Conservation (phyloP, 2,113 vertebrate species). For the Barbus barbus region DNA sequence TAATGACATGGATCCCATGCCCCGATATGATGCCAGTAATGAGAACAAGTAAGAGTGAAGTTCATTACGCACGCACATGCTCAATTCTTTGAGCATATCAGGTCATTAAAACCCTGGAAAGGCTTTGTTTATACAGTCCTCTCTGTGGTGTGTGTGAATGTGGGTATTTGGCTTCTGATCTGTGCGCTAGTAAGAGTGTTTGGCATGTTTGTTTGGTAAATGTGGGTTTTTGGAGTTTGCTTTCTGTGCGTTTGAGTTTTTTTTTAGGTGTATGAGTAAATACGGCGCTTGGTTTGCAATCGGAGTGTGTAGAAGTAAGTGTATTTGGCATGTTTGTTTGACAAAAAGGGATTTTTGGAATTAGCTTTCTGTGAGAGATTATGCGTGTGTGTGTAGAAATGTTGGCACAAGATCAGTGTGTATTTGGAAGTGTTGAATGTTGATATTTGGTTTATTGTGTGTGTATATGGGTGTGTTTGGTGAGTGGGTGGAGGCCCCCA, state of each 20-base stretch:
- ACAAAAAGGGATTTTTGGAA: neutral
- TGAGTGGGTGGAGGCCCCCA: constrained; percentile 39
- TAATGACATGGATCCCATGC: constrained; percentile 97
- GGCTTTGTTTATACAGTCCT: constrained; percentile 9
- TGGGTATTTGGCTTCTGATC: neutral
- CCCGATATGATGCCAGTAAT: constrained; percentile 96
- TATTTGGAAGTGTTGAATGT: constrained; percentile 10
- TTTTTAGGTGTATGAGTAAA: neutral
- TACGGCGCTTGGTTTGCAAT: neutral
- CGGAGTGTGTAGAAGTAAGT: neutral
- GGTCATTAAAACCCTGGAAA: constrained; percentile 15
- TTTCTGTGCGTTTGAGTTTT: neutral
- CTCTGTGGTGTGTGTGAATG: constrained; percentile 1
- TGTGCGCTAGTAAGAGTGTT: constrained; percentile 8
- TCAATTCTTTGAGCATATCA: neutral
- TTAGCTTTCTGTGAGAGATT: neutral
- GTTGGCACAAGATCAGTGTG: neutral
- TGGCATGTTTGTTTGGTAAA: constrained; percentile 6
- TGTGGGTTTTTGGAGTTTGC: constrained; percentile 6
- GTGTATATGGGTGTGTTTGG: constrained; percentile 48
- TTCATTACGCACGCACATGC: neutral
- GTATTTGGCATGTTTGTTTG: constrained; percentile 1
- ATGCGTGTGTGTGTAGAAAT: constrained; percentile 6
- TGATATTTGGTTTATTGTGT: constrained; percentile 26
- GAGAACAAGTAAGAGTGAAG: constrained; percentile 94